A percentile compares a stretch with the other conserved stretches of the same genome.
Conservation (phyloP, 2,888 invertebrate genomes). For the Odontomyia ornata region DNA sequence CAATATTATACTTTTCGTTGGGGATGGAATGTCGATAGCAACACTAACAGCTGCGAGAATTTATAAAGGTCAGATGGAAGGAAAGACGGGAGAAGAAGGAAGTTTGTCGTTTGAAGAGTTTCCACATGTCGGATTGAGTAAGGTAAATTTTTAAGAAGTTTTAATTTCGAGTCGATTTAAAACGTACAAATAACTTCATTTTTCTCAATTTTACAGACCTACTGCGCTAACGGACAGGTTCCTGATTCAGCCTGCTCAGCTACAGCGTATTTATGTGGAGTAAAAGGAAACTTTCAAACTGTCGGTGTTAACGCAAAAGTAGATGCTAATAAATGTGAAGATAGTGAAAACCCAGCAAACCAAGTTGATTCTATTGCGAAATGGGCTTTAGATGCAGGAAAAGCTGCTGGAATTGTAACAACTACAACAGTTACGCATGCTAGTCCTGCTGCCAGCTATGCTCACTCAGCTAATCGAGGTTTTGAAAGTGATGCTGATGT, state of each 20-base stretch:
- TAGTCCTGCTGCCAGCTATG: conserved; percentile 74
- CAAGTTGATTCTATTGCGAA: conserved; percentile 72
- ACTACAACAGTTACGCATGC: conserved; percentile 84
- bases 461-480: conserved; percentile 72
- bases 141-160: conserved; percentile 63
- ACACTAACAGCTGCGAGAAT: conserved; percentile 79
- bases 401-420: conserved; percentile 75
- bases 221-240: conserved; percentile 77
- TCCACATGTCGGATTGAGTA: conserved; percentile 74
- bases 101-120: conserved; percentile 79
- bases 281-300: conserved; percentile 80
- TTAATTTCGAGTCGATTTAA: too few relatives aligned
- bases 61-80: conserved; percentile 74
- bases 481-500: conserved; percentile 77
- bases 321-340: conserved; percentile 65
- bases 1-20: conserved; percentile 84
- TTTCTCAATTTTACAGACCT: conserved; percentile 71
- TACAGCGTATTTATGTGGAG: conserved; percentile 81
- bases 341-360: conserved; percentile 54
- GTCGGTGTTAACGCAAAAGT: conserved; percentile 78
- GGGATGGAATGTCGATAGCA: conserved; percentile 88
- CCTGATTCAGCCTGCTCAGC: conserved; percentile 86
- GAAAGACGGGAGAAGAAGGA: conserved; percentile 78
- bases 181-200: too few relatives aligned
- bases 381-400: conserved; percentile 75